Evolutionary conservation across 2,797 vertebrate genomes (phyloP).

Genomic region (Rhinella marina): DNA sequence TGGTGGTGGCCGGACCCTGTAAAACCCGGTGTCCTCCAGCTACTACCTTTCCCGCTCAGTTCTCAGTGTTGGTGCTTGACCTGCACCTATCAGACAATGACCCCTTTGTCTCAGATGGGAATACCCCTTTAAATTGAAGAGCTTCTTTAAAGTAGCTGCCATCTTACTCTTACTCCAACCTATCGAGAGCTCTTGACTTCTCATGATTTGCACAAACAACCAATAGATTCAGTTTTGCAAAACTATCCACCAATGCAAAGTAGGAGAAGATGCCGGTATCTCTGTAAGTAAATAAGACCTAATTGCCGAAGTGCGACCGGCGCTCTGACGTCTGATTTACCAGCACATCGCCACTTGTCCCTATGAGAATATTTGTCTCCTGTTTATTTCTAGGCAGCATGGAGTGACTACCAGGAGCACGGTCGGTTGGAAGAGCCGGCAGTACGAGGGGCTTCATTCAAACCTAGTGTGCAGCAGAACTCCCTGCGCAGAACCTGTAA

Average conservation of each 20-base stretch:
- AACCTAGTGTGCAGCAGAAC: constrained; percentile 75
- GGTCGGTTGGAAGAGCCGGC: constrained; percentile 83
- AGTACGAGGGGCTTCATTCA: constrained; percentile 72
- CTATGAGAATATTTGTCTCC: constrained; percentile 38
- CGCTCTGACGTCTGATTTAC: neutral
- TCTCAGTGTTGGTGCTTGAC: no score
- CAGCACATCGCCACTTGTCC: neutral
- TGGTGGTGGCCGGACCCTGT: no score
- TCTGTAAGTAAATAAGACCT: neutral
- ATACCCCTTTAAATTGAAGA: no score
- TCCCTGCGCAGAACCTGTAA: constrained; percentile 85
- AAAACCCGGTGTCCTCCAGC: no score
- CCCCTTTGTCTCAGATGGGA: no score
- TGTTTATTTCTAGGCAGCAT: constrained; percentile 78
- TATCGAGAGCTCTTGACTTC: no score
- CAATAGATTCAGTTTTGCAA: neutral
- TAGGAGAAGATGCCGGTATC: neutral
- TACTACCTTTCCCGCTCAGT: no score
- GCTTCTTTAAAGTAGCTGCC: no score
- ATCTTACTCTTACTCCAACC: no score
- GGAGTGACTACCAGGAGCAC: constrained; percentile 91
- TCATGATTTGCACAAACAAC: no score
- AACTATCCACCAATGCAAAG: neutral
- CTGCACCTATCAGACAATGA: no score
- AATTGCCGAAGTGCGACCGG: neutral